Percentiles rank a stretch among this genome's conserved stretches.
phyloP scores from a whole-genome alignment of 2,113 vertebrate genomes.

The Clinocottus analis region DNA sequence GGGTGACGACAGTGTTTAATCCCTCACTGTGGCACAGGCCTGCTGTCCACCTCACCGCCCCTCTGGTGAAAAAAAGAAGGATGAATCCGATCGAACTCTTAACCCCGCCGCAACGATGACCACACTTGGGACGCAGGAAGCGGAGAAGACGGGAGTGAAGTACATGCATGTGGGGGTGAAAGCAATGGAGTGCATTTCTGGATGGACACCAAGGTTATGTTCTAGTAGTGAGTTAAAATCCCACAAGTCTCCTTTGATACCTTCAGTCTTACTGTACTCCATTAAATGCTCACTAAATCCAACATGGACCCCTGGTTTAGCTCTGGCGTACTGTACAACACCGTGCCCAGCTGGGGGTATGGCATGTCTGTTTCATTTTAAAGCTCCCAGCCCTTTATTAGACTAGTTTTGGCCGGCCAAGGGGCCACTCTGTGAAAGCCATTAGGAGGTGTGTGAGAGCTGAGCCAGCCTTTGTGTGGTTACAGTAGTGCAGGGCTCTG shows the following conservation, averaged over 20 bases:
- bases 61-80: conserved; percentile 17
- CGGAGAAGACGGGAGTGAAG: conserved; percentile 38
- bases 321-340: conserved; percentile 21
- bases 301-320: conserved; percentile 6
- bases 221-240: conserved; percentile 36
- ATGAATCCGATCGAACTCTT: conserved; percentile 40
- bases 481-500: conserved; percentile 60
- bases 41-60: conserved; percentile 43
- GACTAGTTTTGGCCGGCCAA: conserved; percentile 26
- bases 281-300: conserved; percentile 36
- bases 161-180: conserved; percentile 28
- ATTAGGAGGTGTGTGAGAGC: conserved; percentile 81
- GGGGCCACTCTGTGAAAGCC: conserved; percentile 68
- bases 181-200: conserved; percentile 42
- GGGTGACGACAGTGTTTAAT: conserved; percentile 72
- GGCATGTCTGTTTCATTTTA: conserved; percentile 63
- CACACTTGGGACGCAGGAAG: conserved; percentile 13
- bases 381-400: conserved; percentile 53
- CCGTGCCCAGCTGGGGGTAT: conserved; percentile 49
- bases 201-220: conserved; percentile 35
- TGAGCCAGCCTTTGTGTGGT: conserved; percentile 65
- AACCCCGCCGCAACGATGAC: conserved; percentile 12
- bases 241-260: conserved; percentile 10
- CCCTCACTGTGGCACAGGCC: conserved; percentile 47
- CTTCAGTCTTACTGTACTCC: conserved; percentile 16